Conservation (phyloP, 1,140 invertebrate genomes). For the Cyrtorhinus lividipennis region DNA sequence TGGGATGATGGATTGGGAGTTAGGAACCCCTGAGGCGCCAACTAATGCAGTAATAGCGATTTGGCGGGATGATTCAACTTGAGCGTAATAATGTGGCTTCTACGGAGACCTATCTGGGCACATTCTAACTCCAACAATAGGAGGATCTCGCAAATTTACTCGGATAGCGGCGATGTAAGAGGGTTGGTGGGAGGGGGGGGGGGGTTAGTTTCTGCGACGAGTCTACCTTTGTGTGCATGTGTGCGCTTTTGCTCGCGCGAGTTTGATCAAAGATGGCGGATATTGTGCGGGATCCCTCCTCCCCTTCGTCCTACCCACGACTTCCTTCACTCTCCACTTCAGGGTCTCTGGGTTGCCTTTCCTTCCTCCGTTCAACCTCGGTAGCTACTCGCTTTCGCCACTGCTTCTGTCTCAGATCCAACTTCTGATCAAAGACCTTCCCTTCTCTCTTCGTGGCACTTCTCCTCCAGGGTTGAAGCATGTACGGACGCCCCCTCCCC, state of each 20-base stretch:
- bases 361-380: background rate
- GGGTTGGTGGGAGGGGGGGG: too few relatives aligned
- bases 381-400: too few relatives aligned
- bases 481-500: background rate
- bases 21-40: too few relatives aligned
- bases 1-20: too few relatives aligned
- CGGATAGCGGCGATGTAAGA: too few relatives aligned
- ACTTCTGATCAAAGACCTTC: slow-evolving; percentile 5
- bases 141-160: background rate
- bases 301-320: background rate
- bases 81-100: background rate
- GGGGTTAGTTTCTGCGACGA: background rate
- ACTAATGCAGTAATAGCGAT: too few relatives aligned
- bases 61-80: background rate
- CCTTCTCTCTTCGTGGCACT: too few relatives aligned
- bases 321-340: background rate
- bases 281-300: background rate
- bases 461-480: background rate
- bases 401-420: background rate
- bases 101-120: background rate
- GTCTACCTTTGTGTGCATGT: background rate
- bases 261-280: slow-evolving; percentile 9
- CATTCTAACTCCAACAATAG: background rate
- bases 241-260: background rate
- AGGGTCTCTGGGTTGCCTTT: background rate